phyloP scores from a whole-genome alignment of 2,888 invertebrate genomes.

The Lottia gigantea region DNA sequence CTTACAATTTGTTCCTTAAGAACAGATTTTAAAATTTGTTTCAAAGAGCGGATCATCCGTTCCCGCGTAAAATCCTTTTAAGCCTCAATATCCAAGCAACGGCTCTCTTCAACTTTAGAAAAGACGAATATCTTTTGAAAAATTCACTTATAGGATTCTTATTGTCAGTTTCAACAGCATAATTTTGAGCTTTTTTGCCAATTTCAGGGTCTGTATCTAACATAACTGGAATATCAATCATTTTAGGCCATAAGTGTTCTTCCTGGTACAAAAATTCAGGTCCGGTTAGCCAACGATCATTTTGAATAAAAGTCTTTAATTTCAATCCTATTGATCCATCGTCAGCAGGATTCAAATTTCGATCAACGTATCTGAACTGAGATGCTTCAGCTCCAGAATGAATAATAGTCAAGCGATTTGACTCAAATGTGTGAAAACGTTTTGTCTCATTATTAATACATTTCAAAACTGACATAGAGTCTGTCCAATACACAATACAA shows the following conservation, averaged over 20 bases:
- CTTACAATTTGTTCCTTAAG: not conserved
- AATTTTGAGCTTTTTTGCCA: not conserved
- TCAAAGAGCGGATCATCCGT: slow-evolving; percentile 30
- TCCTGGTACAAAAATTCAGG: slow-evolving; percentile 3
- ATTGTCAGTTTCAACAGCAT: not conserved
- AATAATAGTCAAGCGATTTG: not conserved
- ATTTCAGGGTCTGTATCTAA: not conserved
- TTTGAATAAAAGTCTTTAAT: not conserved
- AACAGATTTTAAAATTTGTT: slow-evolving; percentile 18
- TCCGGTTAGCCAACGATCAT: slow-evolving; percentile 2
- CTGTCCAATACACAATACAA: not conserved
- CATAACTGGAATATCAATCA: not conserved
- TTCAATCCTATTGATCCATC: slow-evolving; percentile 5
- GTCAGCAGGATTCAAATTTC: not conserved
- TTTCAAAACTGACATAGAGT: slow-evolving; percentile 7
- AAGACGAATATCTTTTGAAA: not conserved
- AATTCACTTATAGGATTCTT: not conserved
- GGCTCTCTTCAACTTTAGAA: not conserved
- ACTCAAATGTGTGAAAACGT: slow-evolving; percentile 9
- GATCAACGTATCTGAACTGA: slow-evolving; percentile 7
- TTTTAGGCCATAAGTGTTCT: not conserved
- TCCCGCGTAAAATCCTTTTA: slow-evolving; percentile 14
- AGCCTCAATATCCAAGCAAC: not conserved
- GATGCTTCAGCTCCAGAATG: not conserved
- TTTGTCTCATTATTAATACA: not conserved